Conservation (phyloP, 2,888 invertebrate genomes). For the Acanthococcus lagerstroemiae region DNA sequence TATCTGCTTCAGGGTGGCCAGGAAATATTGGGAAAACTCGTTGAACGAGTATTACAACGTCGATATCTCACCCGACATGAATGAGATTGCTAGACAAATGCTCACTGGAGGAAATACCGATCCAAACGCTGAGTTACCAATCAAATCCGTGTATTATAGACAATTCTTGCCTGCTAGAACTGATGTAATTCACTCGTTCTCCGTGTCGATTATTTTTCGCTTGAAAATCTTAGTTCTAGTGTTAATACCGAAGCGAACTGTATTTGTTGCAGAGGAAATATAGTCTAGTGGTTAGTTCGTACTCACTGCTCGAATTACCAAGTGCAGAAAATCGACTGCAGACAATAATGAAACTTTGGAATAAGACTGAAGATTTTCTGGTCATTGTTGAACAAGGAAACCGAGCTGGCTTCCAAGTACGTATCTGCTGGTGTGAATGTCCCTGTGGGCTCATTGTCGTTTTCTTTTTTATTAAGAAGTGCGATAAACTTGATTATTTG, state of each 20-base stretch:
- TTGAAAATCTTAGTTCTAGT: slow-evolving; percentile 36
- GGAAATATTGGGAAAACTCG: slow-evolving; percentile 56
- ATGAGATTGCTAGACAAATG: slow-evolving; percentile 64
- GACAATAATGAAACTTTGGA: slow-evolving; percentile 68
- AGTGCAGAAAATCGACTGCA: slow-evolving; percentile 55
- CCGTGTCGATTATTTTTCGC: slow-evolving; percentile 38
- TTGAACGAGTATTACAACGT: slow-evolving; percentile 77
- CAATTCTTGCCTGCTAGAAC: slow-evolving; percentile 70
- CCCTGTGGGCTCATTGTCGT: too few species aligned
- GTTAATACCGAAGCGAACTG: too few species aligned
- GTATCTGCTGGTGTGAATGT: too few species aligned
- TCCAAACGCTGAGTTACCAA: slow-evolving; percentile 49
- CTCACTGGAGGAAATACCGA: slow-evolving; percentile 56
- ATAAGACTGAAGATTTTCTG: slow-evolving; percentile 69
- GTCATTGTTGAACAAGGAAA: slow-evolving; percentile 77
- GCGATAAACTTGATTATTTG: too few species aligned
- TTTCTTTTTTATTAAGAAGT: too few species aligned
- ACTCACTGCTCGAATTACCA: slow-evolving; percentile 69
- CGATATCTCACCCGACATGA: slow-evolving; percentile 71
- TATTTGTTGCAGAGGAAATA: slow-evolving; percentile 57
- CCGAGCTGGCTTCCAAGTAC: slow-evolving; percentile 63
- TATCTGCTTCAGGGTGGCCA: slow-evolving; percentile 53
- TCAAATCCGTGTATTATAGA: slow-evolving; percentile 54
- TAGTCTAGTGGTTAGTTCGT: slow-evolving; percentile 71
- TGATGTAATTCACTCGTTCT: background rate